These are phyloP conservation scores for Ceratina calcarata DNA, from an alignment of 1,140 invertebrate genomes.

Conservation along the genomic window DNA sequence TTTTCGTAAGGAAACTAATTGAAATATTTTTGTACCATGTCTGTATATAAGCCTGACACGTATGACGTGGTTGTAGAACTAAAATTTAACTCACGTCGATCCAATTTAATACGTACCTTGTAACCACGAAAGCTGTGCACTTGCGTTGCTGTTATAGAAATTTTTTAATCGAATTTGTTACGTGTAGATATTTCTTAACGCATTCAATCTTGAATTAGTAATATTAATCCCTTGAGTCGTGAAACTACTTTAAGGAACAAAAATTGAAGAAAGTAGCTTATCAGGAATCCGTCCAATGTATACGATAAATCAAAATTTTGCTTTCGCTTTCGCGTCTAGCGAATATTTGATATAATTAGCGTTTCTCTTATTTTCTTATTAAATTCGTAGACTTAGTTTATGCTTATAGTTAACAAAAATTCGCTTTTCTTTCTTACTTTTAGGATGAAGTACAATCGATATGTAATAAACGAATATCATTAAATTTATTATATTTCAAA, in stretches of 20 bases:
- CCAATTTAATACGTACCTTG: too few species aligned
- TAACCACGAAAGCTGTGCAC: neutral
- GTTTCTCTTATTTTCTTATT: slow-evolving; percentile 17
- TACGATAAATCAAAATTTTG: slow-evolving; percentile 49
- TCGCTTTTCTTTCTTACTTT: neutral
- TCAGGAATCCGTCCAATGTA: slow-evolving; percentile 74
- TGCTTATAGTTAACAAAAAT: neutral
- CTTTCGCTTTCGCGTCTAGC: neutral
- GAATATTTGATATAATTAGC: slow-evolving; percentile 21
- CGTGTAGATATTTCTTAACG: neutral
- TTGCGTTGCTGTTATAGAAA: neutral
- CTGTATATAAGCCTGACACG: slow-evolving; percentile 23
- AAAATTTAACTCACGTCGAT: slow-evolving; percentile 6
- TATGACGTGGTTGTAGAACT: slow-evolving; percentile 24
- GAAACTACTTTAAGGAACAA: slow-evolving; percentile 19
- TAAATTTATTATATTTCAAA: too few species aligned
- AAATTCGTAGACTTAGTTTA: slow-evolving; percentile 23
- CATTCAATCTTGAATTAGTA: neutral
- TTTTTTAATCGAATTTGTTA: neutral
- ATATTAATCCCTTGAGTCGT: neutral
- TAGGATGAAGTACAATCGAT: slow-evolving; percentile 1
- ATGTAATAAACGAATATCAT: slow-evolving; percentile 32
- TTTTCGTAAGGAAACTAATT: neutral
- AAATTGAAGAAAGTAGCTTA: slow-evolving; percentile 66
- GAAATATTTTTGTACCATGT: slow-evolving; percentile 29